Evolutionary conservation across 2,888 invertebrate species (phyloP).

Genomic region (Heliconius aoede): DNA sequence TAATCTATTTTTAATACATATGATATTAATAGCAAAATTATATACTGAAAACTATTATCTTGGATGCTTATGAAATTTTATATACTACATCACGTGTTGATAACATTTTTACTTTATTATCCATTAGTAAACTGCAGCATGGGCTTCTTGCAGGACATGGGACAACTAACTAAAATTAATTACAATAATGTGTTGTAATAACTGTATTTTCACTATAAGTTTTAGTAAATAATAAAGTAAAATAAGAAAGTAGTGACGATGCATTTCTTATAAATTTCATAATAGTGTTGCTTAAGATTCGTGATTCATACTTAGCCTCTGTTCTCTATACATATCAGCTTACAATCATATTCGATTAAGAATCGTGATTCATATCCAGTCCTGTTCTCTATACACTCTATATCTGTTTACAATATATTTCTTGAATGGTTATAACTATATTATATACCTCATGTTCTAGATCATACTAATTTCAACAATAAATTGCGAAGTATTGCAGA

Average conservation of each 20-base stretch:
- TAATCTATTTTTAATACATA: no score
- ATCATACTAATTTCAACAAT: conserved; percentile 30
- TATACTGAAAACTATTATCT: not conserved
- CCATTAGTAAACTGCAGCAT: conserved; percentile 58
- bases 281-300: not conserved
- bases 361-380: not conserved
- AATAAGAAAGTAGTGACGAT: conserved; percentile 19
- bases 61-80: not conserved
- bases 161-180: conserved; percentile 37
- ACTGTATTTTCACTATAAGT: conserved; percentile 29
- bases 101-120: conserved; percentile 9
- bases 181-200: not conserved
- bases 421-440: not conserved
- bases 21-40: not conserved
- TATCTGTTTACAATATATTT: not conserved
- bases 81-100: not conserved
- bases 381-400: not conserved
- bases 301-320: not conserved
- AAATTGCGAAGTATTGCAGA: conserved; percentile 21
- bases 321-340: not conserved
- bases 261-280: conserved; percentile 23
- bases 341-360: conserved; percentile 3
- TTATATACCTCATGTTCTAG: conserved; percentile 6
- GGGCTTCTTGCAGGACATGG: conserved; percentile 57
- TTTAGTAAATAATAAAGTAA: no score